Conservation (phyloP, 2,797 vertebrate species). For the Gephyroberyx darwinii region DNA sequence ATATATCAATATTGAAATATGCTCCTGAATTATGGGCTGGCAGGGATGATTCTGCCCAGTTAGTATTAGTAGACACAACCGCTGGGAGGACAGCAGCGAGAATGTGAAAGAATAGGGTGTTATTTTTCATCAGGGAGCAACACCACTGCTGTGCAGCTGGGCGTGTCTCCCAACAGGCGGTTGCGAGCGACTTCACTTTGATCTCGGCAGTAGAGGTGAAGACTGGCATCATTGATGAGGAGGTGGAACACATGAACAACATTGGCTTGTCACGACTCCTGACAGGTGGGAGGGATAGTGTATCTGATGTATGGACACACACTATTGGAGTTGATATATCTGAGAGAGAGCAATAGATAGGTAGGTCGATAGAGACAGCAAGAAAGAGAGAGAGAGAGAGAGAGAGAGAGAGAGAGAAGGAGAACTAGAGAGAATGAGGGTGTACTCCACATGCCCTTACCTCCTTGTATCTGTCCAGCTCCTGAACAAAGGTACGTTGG, state of each 20-base stretch:
- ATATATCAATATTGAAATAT: background rate
- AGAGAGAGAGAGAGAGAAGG: constrained; percentile 2
- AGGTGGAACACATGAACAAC: constrained; percentile 63
- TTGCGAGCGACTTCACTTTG: constrained; percentile 74
- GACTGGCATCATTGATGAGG: constrained; percentile 76
- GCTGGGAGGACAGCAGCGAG: constrained; percentile 37
- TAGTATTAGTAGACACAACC: constrained; percentile 34
- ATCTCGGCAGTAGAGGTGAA: constrained; percentile 71
- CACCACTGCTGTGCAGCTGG: constrained; percentile 59
- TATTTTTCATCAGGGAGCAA: constrained; percentile 59
- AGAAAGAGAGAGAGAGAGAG: constrained; percentile 17
- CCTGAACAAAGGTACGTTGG: constrained; percentile 90
- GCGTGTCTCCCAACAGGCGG: constrained; percentile 68
- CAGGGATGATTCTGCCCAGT: constrained; percentile 16
- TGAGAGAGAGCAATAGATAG: constrained; percentile 42
- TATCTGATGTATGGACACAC: constrained; percentile 65
- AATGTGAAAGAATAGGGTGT: constrained; percentile 30
- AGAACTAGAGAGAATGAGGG: constrained; percentile 36
- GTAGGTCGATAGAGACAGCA: constrained; percentile 28
- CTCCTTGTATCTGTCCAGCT: constrained; percentile 97
- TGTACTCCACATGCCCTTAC: constrained; percentile 69
- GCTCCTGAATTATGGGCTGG: constrained; percentile 9
- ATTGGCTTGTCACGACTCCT: constrained; percentile 66
- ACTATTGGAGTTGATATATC: constrained; percentile 68
- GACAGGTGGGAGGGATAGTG: constrained; percentile 70